These are phyloP conservation scores for Grantiella picta DNA, from an alignment of 2,113 vertebrate species.

Conservation along the genomic window DNA sequence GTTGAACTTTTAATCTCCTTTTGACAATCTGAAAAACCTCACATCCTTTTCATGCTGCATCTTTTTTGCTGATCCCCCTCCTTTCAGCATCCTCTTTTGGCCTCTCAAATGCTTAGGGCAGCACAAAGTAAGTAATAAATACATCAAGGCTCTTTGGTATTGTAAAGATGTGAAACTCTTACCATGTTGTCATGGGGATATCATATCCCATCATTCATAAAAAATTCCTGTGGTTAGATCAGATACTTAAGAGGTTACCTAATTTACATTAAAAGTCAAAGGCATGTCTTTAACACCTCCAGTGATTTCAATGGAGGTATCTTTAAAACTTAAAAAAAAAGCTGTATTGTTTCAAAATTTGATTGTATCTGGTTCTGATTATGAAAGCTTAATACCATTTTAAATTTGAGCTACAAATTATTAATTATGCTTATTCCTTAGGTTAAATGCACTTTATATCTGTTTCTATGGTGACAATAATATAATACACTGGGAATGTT, in stretches of 20 bases:
- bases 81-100: background rate
- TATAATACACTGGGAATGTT: background rate
- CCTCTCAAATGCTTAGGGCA: background rate
- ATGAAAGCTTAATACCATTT: slow-evolving; percentile 38
- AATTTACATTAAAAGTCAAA: background rate
- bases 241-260: background rate
- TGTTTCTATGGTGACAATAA: slow-evolving; percentile 30
- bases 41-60: background rate
- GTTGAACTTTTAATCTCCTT: background rate
- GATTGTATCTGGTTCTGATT: background rate
- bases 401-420: slow-evolving; percentile 11
- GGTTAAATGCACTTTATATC: background rate
- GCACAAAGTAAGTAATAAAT: background rate
- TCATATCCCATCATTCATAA: background rate
- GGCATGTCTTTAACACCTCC: background rate
- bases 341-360: background rate
- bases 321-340: background rate
- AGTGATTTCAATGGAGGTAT: background rate
- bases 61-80: background rate
- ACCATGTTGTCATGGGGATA: background rate
- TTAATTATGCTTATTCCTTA: slow-evolving; percentile 23
- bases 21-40: background rate
- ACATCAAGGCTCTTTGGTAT: background rate
- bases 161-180: background rate
- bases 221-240: background rate